Percentiles rank a stretch among this genome's conserved stretches.
Conservation (phyloP, 2,797 vertebrate species). For the Microctenopoma stevenorrisi region DNA sequence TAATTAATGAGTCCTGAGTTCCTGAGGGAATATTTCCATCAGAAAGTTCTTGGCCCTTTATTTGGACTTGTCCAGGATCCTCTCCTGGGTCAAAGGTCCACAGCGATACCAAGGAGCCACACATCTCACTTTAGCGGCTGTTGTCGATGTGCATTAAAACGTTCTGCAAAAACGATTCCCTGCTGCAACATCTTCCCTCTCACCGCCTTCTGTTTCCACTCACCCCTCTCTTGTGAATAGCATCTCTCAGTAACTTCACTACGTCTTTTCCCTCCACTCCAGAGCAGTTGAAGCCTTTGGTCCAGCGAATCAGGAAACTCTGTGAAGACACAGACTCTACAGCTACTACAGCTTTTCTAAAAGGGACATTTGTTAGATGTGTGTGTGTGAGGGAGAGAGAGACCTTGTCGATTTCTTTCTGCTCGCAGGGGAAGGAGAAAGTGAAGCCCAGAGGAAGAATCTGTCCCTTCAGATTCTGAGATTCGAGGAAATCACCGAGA, state of each 20-base stretch:
- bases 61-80: too few species aligned
- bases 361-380: background rate
- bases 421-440: slow-evolving; percentile 89
- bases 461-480: slow-evolving; percentile 64
- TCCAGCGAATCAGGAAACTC: slow-evolving; percentile 89
- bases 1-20: too few species aligned
- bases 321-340: slow-evolving; percentile 48
- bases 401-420: slow-evolving; percentile 86
- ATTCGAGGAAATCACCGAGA: slow-evolving; percentile 79
- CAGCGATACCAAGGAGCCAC: too few species aligned
- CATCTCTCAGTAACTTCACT: slow-evolving; percentile 83
- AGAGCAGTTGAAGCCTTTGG: slow-evolving; percentile 87
- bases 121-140: too few species aligned
- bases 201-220: slow-evolving; percentile 18
- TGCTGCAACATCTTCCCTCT: too few species aligned
- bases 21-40: too few species aligned
- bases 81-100: too few species aligned
- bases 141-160: too few species aligned
- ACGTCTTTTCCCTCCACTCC: slow-evolving; percentile 86
- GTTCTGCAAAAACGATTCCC: too few species aligned
- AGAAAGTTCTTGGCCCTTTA: too few species aligned
- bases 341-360: too few species aligned
- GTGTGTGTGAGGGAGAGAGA: slow-evolving; percentile 24
- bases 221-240: slow-evolving; percentile 83
- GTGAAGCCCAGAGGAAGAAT: slow-evolving; percentile 84